Base-by-base conservation (phyloP, 2,888 invertebrate genomes). In the Drosophila testacea region DNA sequence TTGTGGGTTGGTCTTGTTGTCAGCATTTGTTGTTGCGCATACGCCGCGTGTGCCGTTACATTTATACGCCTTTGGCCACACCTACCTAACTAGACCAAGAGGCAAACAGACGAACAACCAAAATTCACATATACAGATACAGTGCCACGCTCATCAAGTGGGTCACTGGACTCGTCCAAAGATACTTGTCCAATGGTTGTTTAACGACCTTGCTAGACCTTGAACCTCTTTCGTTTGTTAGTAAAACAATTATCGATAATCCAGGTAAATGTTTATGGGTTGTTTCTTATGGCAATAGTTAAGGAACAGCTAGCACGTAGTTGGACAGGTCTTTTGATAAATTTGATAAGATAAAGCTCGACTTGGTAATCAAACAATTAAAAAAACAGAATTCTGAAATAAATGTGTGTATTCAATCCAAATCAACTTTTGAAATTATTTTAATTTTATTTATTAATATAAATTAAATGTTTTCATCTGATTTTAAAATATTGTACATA, bases 121-220 rank as follows among this genome's bases (percentile, higher is more conserved):
- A 47, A 10, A 32, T 32, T 32, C 16, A 51, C 50, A 64, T 51
- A 72, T 73, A 73, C 71, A 47, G 44, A 52, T 50, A 55, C 46
- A 28, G 30, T 32, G 22, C 34, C 56, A 41, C 42, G 70, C 52
- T 57, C 63, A 73, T 69, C 81, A 86, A 85, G 82, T 90, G 82
- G 92, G 90, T 92, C 92, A 92, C 83, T 89, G 91, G 85, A 91
- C 92, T 77, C 80, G 65, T 41, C 59, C 42, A 52, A 56, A 61
- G 46, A 61, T 79, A 64, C 50, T 51, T 56, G 13, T 34, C 10
- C 48, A 50, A 50, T 61, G 28, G 7, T 60, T 41, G 47, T 42
- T 73, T 81, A 73, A 76, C 88, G 91, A 91, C 91, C 92, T 92
- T 91, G 91, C 57, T 69, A 85, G 91, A 91, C 91, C 92, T 92